Percentiles rank a stretch among this genome's conserved stretches.
Evolutionary conservation across 2,797 vertebrate species (phyloP).

Genomic region (Manis javanica): DNA sequence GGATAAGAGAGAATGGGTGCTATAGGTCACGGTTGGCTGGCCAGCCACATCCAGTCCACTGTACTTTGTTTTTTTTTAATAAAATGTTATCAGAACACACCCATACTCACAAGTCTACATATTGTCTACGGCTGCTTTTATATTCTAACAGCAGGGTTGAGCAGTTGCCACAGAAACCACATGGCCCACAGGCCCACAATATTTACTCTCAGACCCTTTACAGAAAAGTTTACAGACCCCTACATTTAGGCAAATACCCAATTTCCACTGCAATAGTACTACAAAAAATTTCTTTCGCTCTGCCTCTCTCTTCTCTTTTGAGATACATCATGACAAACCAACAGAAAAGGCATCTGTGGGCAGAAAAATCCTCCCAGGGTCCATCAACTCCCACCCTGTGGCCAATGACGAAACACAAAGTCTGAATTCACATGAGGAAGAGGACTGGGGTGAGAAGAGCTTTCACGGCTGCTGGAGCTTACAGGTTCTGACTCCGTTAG

Average conservation of each 20-base stretch:
- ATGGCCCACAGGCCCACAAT: not conserved
- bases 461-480: not conserved
- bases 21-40: not conserved
- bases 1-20: not conserved
- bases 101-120: not conserved
- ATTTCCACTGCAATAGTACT: not conserved
- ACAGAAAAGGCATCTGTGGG: not conserved
- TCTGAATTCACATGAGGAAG: not conserved
- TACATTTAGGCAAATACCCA: not conserved
- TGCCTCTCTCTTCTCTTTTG: not conserved
- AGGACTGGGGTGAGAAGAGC: not conserved
- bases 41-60: not conserved
- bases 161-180: not conserved
- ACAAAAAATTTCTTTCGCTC: not conserved
- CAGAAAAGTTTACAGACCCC: not conserved
- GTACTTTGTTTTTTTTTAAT: slow-evolving; percentile 3
- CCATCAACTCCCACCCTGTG: not conserved
- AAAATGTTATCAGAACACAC: not conserved
- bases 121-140: not conserved
- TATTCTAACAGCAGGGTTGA: not conserved
- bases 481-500: not conserved
- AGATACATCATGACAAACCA: not conserved
- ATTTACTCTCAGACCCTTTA: not conserved
- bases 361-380: not conserved
- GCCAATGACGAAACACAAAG: not conserved